Evolutionary conservation across 2,113 vertebrate genomes (phyloP), one percentile per base, ranked within the genome.

Genomic region (Cichladusa arquata): DNA sequence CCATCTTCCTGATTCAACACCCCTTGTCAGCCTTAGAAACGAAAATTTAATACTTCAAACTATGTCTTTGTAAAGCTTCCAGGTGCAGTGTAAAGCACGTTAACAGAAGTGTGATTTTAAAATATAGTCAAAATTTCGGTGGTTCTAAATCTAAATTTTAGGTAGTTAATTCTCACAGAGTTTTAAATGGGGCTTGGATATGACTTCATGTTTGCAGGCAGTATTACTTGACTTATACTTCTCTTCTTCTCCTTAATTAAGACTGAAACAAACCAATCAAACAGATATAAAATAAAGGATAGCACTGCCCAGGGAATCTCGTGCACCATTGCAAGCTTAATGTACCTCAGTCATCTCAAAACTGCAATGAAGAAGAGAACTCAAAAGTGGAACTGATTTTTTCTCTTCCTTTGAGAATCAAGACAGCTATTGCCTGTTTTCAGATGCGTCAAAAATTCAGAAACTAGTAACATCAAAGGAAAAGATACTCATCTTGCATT

Each of bases 181-280:
- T 79, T 91, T 85, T 69, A 18, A 45, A 64, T 61, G 12, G 8
- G 76, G 12, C 22, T 57, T 72, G 36, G 42, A 6, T 53, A 67
- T 69, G 65, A 53, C 20, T 84, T 83, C 7, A 11, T 85, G 11
- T 56, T 73, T 65, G 11, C 60, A 80, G 44, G 34, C 33, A 71
- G 14, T 62, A 51, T 91, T 76, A 48, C 7, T 65, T 80, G 26
- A 77, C 56, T 65, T 69, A 70, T 31, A 28, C 25, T 73, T 92
- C n/a, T 92, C 28, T 84, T 47, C 24, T 13, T 85, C 17, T 70
- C 24, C 48, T 86, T 93, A 96, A 93, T 93, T 95, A 92, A 93
- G 60, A 93, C 17, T 15, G 47, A 44, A 90, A 87, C 38, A 40
- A 83, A 38, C 11, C 19, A 31, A 60, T 88, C 36, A 56, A 74